Conservation (phyloP, 1,140 invertebrate species). For the Trinorchestia longiramus region DNA sequence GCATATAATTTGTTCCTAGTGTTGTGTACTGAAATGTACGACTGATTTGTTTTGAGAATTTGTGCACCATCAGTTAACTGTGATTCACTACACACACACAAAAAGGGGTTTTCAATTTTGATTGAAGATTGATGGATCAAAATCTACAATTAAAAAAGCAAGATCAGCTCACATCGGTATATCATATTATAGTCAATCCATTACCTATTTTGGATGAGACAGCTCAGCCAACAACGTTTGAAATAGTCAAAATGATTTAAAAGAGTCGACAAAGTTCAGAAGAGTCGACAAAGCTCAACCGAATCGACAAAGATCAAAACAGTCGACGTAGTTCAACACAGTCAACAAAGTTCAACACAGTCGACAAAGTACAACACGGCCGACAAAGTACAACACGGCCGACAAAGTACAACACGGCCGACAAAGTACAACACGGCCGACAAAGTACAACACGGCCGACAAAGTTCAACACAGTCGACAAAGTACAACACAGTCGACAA, state of each 20-base stretch:
- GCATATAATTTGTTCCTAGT: background rate
- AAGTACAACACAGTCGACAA: too few species aligned
- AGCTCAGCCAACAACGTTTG: too few species aligned
- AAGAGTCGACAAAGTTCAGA: too few species aligned
- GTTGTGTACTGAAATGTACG: background rate
- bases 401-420: background rate
- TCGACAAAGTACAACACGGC: background rate
- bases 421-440: background rate
- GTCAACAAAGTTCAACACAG: background rate
- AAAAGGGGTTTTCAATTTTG: background rate
- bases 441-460: too few species aligned
- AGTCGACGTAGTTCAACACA: too few species aligned
- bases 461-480: too few species aligned
- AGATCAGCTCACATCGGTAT: background rate
- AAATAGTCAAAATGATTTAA: too few species aligned
- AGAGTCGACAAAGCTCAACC: too few species aligned
- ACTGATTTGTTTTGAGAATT: background rate
- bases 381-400: background rate
- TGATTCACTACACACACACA: background rate
- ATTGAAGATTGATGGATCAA: background rate
- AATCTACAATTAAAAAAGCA: background rate
- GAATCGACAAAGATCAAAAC: too few species aligned
- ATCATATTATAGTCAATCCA: background rate
- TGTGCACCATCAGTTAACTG: background rate
- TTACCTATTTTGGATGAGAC: too few species aligned